These are phyloP conservation scores for Aphidoletes aphidimyza DNA, from an alignment of 2,888 invertebrate genomes.

Conservation along the genomic window DNA sequence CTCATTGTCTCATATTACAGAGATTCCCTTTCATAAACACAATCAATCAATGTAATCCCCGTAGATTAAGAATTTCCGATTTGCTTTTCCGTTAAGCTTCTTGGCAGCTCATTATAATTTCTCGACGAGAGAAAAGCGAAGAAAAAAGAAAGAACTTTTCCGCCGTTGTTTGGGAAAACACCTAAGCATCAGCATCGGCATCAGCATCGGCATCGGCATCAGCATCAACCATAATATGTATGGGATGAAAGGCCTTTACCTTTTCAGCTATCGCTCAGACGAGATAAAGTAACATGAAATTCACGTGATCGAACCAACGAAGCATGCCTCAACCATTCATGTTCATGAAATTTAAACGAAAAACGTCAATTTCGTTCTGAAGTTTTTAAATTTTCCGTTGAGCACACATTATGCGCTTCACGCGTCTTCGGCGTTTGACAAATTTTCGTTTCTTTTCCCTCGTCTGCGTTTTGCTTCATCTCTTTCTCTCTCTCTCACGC, in stretches of 20 bases:
- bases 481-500: no score
- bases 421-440: neutral
- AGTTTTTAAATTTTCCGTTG: conserved; percentile 39
- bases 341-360: conserved; percentile 22
- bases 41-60: conserved; percentile 44
- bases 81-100: conserved; percentile 47
- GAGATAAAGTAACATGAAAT: no score
- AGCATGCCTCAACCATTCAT: neutral
- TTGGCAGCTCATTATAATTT: conserved; percentile 49
- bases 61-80: conserved; percentile 40
- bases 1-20: conserved; percentile 44
- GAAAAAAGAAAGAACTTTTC: no score
- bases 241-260: no score
- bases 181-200: neutral
- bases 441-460: neutral
- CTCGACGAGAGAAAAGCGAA: neutral
- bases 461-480: neutral
- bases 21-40: neutral
- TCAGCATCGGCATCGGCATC: no score
- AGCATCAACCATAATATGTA: no score
- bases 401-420: conserved; percentile 33
- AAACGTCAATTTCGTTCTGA: conserved; percentile 12
- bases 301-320: no score
- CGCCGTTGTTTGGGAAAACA: neutral
- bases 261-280: no score